These are phyloP conservation scores for Lagria hirta DNA, from an alignment of 2,888 invertebrate genomes.

Conservation along the genomic window DNA sequence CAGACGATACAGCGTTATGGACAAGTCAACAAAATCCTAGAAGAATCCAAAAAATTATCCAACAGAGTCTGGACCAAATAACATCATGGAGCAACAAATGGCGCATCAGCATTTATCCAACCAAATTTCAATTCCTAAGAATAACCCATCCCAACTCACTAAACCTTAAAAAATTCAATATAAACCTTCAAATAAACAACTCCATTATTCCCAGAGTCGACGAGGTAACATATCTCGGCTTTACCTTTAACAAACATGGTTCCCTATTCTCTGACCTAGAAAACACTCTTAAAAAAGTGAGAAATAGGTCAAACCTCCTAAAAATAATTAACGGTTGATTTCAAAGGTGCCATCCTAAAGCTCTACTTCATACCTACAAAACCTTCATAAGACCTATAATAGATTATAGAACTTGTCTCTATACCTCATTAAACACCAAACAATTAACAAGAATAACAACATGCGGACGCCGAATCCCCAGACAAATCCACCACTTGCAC, in stretches of 20 bases:
- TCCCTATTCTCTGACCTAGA: neutral
- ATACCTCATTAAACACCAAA: neutral
- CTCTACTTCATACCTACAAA: constrained; percentile 3
- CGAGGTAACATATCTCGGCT: constrained; percentile 19
- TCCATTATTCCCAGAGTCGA: constrained; percentile 8
- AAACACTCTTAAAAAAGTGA: constrained; percentile 5
- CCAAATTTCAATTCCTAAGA: constrained; percentile 18
- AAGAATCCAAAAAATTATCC: constrained; percentile 9
- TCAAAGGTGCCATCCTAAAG: constrained; percentile 1
- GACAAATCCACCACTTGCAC: neutral
- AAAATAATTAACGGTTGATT: neutral
- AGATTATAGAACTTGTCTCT: constrained; percentile 2
- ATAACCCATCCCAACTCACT: constrained; percentile 3
- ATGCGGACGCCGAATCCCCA: constrained; percentile 1
- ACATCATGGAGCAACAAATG: constrained; percentile 15
- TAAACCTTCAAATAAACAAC: constrained; percentile 1
- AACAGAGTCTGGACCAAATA: constrained; percentile 11
- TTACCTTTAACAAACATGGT: constrained; percentile 18
- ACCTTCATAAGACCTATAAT: constrained; percentile 5
- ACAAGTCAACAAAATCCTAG: constrained; percentile 13
- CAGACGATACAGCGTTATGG: constrained; percentile 28
- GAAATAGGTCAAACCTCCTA: constrained; percentile 1
- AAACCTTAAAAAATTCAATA: constrained; percentile 13
- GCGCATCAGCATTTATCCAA: constrained; percentile 23
- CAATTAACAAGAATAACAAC: neutral